A percentile compares a stretch with the other conserved stretches of the same genome.
These are phyloP conservation scores for Synergus itoensis DNA, from an alignment of 2,888 invertebrate species.

Conservation along the genomic window DNA sequence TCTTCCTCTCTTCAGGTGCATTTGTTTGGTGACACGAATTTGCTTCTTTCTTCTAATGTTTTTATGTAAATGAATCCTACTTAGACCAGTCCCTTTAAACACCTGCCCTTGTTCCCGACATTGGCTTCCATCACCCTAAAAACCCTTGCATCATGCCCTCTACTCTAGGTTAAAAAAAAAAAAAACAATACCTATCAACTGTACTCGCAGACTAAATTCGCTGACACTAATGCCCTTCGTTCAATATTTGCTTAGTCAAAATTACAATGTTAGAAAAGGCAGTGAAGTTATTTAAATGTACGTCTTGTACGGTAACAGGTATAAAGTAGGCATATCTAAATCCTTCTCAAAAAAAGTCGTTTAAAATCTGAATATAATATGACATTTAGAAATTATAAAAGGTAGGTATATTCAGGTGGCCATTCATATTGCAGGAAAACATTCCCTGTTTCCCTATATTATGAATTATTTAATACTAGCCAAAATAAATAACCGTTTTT, in stretches of 20 bases:
- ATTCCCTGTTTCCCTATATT: no score
- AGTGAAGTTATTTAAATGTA: background rate
- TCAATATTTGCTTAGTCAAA: constrained; percentile 14
- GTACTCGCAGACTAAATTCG: background rate
- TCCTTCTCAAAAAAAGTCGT: background rate
- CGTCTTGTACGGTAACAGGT: background rate
- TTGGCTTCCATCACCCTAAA: background rate
- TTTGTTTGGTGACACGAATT: constrained; percentile 1
- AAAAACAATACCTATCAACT: constrained; percentile 5
- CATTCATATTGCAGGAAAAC: no score
- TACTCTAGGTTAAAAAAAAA: background rate
- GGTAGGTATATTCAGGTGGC: no score
- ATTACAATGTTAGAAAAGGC: background rate
- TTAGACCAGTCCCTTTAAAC: constrained; percentile 12
- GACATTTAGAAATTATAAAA: background rate
- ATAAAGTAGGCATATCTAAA: background rate
- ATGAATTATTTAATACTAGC: no score
- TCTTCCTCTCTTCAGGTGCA: background rate
- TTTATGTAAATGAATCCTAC: constrained; percentile 23
- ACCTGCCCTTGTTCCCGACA: background rate
- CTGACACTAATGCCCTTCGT: background rate
- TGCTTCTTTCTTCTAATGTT: constrained; percentile 22
- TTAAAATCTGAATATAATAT: background rate
- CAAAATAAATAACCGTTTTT: no score
- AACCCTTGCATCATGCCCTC: constrained; percentile 6